phyloP scores from a whole-genome alignment of 2,888 invertebrate genomes.

The Drosophila gaucha region DNA sequence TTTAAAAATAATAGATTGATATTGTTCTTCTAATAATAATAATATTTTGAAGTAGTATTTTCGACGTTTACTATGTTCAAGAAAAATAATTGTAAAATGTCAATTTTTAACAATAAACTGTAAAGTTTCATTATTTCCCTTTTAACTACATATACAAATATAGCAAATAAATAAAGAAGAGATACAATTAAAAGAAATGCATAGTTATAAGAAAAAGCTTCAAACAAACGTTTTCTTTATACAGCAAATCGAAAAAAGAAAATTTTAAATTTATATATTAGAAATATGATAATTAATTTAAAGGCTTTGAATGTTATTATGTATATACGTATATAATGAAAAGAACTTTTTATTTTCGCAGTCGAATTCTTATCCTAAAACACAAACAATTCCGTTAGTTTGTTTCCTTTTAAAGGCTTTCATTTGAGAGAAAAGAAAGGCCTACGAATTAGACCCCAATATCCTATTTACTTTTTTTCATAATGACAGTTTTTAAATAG shows the following conservation, averaged over 20 bases:
- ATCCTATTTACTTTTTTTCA: conserved; percentile 10
- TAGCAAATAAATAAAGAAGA: background rate
- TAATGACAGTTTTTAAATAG: conserved; percentile 60
- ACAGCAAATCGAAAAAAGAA: too few relatives aligned
- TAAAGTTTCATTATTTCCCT: too few relatives aligned
- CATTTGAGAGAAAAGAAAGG: background rate
- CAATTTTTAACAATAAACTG: background rate
- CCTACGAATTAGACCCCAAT: background rate
- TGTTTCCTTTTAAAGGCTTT: background rate
- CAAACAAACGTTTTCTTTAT: too few relatives aligned
- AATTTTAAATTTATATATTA: background rate
- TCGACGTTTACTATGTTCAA: background rate
- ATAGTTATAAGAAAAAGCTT: too few relatives aligned
- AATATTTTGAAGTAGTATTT: background rate
- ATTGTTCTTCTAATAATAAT: background rate
- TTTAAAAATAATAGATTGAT: background rate
- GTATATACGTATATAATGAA: too few relatives aligned
- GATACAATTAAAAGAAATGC: background rate
- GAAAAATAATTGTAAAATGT: background rate
- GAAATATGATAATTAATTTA: background rate
- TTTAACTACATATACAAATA: too few relatives aligned
- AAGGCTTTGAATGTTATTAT: background rate
- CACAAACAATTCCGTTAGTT: background rate
- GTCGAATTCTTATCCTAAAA: too few relatives aligned
- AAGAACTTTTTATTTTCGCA: background rate